Evolutionary conservation across 2,797 vertebrate species (phyloP).

Genomic region (Dryobates pubescens): DNA sequence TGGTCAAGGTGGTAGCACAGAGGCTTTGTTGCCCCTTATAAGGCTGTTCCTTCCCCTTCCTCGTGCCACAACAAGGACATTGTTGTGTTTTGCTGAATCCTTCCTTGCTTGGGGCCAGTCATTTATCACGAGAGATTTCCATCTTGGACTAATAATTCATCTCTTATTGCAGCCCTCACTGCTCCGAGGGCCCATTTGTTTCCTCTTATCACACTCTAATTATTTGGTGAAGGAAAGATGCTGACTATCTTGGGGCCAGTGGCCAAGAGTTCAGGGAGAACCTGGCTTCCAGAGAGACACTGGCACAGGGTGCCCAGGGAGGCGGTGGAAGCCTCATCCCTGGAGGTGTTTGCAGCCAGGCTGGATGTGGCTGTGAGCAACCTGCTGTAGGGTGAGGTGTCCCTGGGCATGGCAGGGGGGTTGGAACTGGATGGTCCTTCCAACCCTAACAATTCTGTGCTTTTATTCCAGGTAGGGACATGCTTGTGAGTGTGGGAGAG

Average conservation of each 20-base stretch:
- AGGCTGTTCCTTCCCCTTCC: background rate
- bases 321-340: no score
- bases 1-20: background rate
- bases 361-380: no score
- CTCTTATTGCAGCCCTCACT: slow-evolving; percentile 40
- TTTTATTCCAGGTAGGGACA: background rate
- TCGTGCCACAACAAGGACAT: background rate
- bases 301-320: no score
- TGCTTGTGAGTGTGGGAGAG: background rate
- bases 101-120: slow-evolving; percentile 54
- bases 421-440: no score
- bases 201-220: slow-evolving; percentile 58
- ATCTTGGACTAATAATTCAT: slow-evolving; percentile 71
- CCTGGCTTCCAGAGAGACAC: background rate
- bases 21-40: background rate
- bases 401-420: no score
- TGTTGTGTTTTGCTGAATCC: slow-evolving; percentile 32
- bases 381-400: no score
- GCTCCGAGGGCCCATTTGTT: slow-evolving; percentile 49
- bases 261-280: background rate
- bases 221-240: slow-evolving; percentile 40
- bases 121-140: slow-evolving; percentile 68
- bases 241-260: background rate
- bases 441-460: no score
- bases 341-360: no score